Evolutionary conservation across 2,888 invertebrate genomes (phyloP).

Genomic region (Eugnorisma glareosa): DNA sequence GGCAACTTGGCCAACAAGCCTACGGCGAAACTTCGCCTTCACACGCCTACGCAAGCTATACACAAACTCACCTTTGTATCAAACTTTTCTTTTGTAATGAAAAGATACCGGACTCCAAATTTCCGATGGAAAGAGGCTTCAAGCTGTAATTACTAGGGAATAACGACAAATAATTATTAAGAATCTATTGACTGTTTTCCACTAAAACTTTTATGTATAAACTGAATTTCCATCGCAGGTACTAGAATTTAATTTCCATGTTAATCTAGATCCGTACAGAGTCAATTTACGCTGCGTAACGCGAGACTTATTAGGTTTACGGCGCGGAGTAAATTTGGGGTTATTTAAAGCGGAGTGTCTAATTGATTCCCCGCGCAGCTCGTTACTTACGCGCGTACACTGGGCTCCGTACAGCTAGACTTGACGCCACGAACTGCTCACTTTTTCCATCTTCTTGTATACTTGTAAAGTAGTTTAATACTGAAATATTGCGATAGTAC

Average conservation of each 20-base stretch:
- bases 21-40: slow-evolving; percentile 44
- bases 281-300: slow-evolving; percentile 64
- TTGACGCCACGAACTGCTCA: slow-evolving; percentile 74
- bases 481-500: slow-evolving; percentile 79
- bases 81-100: slow-evolving; percentile 14
- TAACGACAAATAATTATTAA: slow-evolving; percentile 85
- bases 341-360: slow-evolving; percentile 60
- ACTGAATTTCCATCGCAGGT: slow-evolving; percentile 63
- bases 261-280: slow-evolving; percentile 62
- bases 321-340: slow-evolving; percentile 57
- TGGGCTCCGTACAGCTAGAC: slow-evolving; percentile 65
- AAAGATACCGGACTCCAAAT: slow-evolving; percentile 21
- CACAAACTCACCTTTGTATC: slow-evolving; percentile 25
- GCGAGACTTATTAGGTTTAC: slow-evolving; percentile 62
- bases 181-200: slow-evolving; percentile 87
- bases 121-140: slow-evolving; percentile 71
- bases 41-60: slow-evolving; percentile 25
- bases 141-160: slow-evolving; percentile 79
- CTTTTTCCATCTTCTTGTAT: slow-evolving; percentile 81
- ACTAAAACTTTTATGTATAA: slow-evolving; percentile 71
- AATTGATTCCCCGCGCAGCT: slow-evolving; percentile 53
- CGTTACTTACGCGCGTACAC: slow-evolving; percentile 61
- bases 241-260: slow-evolving; percentile 64
- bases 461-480: slow-evolving; percentile 85
- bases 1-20: slow-evolving; percentile 51